These are phyloP conservation scores for Typhlichthys subterraneus DNA, from an alignment of 2,797 vertebrate species.

Conservation along the genomic window DNA sequence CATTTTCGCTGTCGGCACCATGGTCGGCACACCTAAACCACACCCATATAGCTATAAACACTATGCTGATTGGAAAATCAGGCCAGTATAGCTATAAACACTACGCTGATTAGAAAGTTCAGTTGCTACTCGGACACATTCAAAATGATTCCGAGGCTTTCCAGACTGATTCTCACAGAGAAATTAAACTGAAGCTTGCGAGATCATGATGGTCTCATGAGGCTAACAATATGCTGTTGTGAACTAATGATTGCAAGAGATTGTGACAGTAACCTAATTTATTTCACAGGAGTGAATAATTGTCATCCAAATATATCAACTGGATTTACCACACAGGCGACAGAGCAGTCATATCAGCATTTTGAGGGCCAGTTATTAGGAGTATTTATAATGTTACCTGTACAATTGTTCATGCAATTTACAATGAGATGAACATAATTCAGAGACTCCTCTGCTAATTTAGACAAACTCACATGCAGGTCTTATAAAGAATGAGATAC, in stretches of 20 bases:
- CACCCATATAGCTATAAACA: no score
- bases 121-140: no score
- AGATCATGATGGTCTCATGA: no score
- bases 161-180: no score
- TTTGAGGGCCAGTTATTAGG: constrained; percentile 34
- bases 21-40: no score
- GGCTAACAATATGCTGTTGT: background rate
- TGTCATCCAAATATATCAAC: constrained; percentile 25
- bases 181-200: no score
- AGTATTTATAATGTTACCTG: constrained; percentile 51
- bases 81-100: no score
- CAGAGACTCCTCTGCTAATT: constrained; percentile 36
- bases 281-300: constrained; percentile 17
- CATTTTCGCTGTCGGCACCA: no score
- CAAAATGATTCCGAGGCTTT: no score
- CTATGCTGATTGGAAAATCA: no score
- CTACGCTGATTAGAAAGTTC: no score
- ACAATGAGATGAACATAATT: constrained; percentile 53
- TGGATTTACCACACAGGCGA: constrained; percentile 27
- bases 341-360: constrained; percentile 39
- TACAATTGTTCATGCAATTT: constrained; percentile 53
- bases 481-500: constrained; percentile 45
- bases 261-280: constrained; percentile 18
- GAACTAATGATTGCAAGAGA: constrained; percentile 4
- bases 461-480: constrained; percentile 44